Evolutionary conservation across 2,888 invertebrate genomes (phyloP), one percentile per base, ranked within the genome.

Genomic region (Eupithecia abbreviata): DNA sequence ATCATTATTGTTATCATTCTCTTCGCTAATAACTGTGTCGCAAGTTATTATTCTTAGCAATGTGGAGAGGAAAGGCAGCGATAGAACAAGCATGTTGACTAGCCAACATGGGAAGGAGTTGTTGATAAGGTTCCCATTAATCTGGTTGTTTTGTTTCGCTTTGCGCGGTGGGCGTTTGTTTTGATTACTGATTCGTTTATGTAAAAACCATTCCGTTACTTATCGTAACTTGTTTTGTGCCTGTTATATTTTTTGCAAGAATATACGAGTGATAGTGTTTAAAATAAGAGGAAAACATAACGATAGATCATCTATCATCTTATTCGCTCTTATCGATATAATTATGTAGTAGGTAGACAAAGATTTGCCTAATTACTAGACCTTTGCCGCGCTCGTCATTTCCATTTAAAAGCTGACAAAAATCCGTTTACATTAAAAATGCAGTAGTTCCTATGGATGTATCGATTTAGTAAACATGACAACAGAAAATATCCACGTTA

Each of bases 21-120:
- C 84, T 7, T 82, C 80, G 62, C 84, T 84, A 13, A 79, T 73
- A 0, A 81, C 45, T 6, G 73, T 71, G 4, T 72, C 72, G 18
- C 71, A 73, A 5, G 6, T 73, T 5, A 75, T 73, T 71, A 49
- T 41, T 58, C 10, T 70, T 41, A 77, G 13, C 15, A 77, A 7
- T 49, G 75, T 65, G 12, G 69, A 72, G 49, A 76, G 42, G 15
- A 82, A 45, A 9, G 75, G 47, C 9, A 75, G 47, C 4, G 55
- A 43, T 2, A 72, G 66, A 62, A 70, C 45, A 58, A 78, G 42
- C 82, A 82, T 82, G 73, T 75, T 43, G 62, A 42, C 30, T 47
- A 62, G 55, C n/a, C n/a, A 41, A 73, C 74, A 69, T 75, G 73
- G 12, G 73, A 76, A 71, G 65, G 9, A 43, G 49, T 6, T 3